These are phyloP conservation scores for Corythoichthys intestinalis DNA, from an alignment of 2,113 vertebrate genomes.

Conservation along the genomic window DNA sequence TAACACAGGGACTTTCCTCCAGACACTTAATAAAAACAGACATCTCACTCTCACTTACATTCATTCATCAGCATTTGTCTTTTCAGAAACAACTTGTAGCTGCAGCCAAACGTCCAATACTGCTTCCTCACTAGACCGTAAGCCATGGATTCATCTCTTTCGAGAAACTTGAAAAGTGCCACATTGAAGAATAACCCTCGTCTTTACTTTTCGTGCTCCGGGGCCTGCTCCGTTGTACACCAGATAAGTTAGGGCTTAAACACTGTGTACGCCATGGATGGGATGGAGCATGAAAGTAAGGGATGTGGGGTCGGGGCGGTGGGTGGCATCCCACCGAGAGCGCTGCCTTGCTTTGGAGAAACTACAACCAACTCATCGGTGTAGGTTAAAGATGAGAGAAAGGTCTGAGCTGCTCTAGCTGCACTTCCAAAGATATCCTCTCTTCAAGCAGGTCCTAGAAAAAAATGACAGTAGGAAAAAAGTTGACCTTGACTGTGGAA, in stretches of 20 bases:
- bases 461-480: slow-evolving; percentile 2
- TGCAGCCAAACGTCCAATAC: slow-evolving; percentile 10
- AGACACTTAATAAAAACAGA: slow-evolving; percentile 59
- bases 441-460: slow-evolving; percentile 94
- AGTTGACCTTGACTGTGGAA: not conserved
- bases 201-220: slow-evolving; percentile 3
- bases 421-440: slow-evolving; percentile 98
- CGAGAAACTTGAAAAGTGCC: slow-evolving; percentile 51
- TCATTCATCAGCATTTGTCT: slow-evolving; percentile 39
- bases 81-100: slow-evolving; percentile 24
- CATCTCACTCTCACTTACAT: slow-evolving; percentile 20
- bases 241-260: slow-evolving; percentile 31
- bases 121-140: slow-evolving; percentile 12
- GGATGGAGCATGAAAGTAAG: slow-evolving; percentile 2
- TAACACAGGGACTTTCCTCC: slow-evolving; percentile 22
- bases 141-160: slow-evolving; percentile 25
- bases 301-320: slow-evolving; percentile 11
- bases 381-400: slow-evolving; percentile 95
- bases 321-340: slow-evolving; percentile 26
- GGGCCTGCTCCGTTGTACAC: slow-evolving; percentile 28
- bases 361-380: slow-evolving; percentile 38
- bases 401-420: slow-evolving; percentile 98
- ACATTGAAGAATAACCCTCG: slow-evolving; percentile 30
- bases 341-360: slow-evolving; percentile 34
- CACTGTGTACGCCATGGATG: slow-evolving; percentile 18